phyloP scores from a whole-genome alignment of 2,888 invertebrate genomes.

The Lysandra bellargus region DNA sequence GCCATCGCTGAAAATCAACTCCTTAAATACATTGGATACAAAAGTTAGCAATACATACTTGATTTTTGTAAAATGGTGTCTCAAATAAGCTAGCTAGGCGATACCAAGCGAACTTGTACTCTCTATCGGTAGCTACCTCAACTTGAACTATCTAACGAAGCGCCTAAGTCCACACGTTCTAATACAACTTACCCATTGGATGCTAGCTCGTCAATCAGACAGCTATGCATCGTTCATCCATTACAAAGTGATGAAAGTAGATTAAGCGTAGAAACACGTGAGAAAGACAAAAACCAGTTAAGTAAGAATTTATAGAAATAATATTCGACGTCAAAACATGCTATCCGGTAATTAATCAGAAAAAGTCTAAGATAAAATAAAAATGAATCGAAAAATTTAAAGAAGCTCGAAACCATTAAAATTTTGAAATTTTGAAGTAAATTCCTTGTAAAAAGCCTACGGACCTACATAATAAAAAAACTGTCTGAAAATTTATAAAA shows the following conservation, averaged over 20 bases:
- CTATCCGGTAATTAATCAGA: conserved; percentile 46
- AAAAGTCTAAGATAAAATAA: conserved; percentile 24
- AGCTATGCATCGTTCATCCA: conserved; percentile 81
- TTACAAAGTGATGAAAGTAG: conserved; percentile 59
- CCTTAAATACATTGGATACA: background rate
- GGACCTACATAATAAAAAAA: conserved; percentile 8
- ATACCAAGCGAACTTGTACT: conserved; percentile 17
- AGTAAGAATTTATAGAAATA: conserved; percentile 52
- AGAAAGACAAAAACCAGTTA: conserved; percentile 72
- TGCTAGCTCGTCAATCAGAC: conserved; percentile 92
- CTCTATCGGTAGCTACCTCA: conserved; percentile 21
- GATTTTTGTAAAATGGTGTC: conserved; percentile 5
- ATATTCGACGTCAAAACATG: conserved; percentile 55
- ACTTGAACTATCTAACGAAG: conserved; percentile 54
- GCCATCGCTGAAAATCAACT: background rate
- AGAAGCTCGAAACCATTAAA: conserved; percentile 7
- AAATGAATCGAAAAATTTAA: conserved; percentile 34
- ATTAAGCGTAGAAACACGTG: conserved; percentile 73
- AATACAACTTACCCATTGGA: conserved; percentile 87
- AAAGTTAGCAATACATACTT: conserved; percentile 16
- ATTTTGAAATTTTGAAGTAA: background rate
- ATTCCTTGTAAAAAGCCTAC: conserved; percentile 6
- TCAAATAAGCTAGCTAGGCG: conserved; percentile 27
- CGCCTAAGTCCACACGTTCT: conserved; percentile 57
- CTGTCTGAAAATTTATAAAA: background rate